Percentiles rank a stretch among this genome's conserved stretches.
These are phyloP conservation scores for Cephus pygmeus DNA, from an alignment of 2,888 invertebrate genomes.

Conservation along the genomic window DNA sequence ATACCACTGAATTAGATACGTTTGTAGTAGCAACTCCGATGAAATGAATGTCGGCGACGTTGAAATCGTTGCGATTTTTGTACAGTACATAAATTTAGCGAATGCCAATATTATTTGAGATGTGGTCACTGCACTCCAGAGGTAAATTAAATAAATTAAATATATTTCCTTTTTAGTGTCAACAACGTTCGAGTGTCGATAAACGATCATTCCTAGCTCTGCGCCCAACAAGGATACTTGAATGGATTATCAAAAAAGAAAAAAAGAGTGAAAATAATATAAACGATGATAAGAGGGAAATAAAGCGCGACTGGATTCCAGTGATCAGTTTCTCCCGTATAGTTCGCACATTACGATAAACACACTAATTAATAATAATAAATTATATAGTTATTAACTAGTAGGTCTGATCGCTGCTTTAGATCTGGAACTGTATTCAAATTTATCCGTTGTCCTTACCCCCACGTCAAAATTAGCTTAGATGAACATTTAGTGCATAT, in stretches of 20 bases:
- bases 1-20: not conserved
- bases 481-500: slow-evolving; percentile 13
- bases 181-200: not conserved
- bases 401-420: slow-evolving; percentile 10
- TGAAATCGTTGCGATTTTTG: slow-evolving; percentile 40
- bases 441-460: not conserved
- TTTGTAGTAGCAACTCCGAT: not conserved
- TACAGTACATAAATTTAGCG: slow-evolving; percentile 42
- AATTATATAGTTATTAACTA: slow-evolving; percentile 13
- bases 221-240: not conserved
- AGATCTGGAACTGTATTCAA: not conserved
- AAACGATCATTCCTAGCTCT: not conserved
- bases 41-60: not conserved
- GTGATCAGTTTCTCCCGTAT: slow-evolving; percentile 25
- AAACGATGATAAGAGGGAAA: not conserved
- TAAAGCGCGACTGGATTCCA: not conserved
- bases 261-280: not conserved
- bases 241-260: no score
- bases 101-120: slow-evolving; percentile 30
- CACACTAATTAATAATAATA: slow-evolving; percentile 14
- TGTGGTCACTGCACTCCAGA: slow-evolving; percentile 32
- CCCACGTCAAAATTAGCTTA: not conserved
- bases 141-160: slow-evolving; percentile 10
- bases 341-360: slow-evolving; percentile 28
- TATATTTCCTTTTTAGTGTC: not conserved